These are phyloP conservation scores for Meandrusa payeni DNA, from an alignment of 2,888 invertebrate species.

Conservation along the genomic window DNA sequence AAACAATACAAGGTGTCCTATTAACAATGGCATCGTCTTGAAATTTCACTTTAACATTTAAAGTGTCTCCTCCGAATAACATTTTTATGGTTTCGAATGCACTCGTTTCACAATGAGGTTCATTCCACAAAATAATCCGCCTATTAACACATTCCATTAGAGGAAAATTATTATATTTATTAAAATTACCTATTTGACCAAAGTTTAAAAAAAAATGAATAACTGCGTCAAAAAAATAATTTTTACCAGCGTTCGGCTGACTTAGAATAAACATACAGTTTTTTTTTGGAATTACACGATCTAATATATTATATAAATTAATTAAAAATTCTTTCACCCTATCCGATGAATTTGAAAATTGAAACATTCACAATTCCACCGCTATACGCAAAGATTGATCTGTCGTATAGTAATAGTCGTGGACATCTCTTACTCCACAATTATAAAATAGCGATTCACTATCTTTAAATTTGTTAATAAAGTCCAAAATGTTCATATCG, in stretches of 20 bases:
- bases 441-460: no score
- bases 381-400: no score
- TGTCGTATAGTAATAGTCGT: no score
- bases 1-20: no score
- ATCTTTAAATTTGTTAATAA: conserved; percentile 10
- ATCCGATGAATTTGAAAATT: conserved; percentile 13
- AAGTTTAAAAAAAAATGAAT: background rate
- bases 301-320: conserved; percentile 13
- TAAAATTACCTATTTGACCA: background rate
- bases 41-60: no score
- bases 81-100: background rate
- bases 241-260: background rate
- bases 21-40: no score
- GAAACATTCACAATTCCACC: no score
- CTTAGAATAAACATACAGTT: background rate
- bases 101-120: no score
- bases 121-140: no score
- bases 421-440: no score
- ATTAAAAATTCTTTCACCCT: conserved; percentile 11
- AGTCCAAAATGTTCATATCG: conserved; percentile 3
- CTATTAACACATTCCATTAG: conserved; percentile 3
- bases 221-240: conserved; percentile 1
- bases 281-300: no score
- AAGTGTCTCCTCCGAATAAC: background rate
- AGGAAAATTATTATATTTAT: background rate